These are phyloP conservation scores for Megaceryle torquata DNA, from an alignment of 2,113 vertebrate genomes.

Conservation along the genomic window DNA sequence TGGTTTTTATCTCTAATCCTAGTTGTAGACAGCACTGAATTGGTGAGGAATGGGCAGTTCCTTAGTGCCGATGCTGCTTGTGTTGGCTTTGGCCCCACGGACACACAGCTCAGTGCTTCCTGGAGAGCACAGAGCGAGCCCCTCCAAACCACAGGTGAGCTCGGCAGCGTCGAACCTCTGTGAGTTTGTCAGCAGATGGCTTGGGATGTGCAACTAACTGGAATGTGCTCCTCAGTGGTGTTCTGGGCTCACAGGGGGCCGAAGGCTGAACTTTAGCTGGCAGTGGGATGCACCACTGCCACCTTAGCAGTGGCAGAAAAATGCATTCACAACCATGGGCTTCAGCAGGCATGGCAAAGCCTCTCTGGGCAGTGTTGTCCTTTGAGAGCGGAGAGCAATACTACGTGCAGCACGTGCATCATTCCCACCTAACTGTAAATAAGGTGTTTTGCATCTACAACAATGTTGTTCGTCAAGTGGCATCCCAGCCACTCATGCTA, in stretches of 20 bases:
- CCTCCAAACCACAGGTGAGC: neutral
- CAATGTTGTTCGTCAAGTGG: accelerated
- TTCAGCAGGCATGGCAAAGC: neutral
- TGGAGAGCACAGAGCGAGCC: neutral
- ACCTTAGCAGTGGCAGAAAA: neutral
- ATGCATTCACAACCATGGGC: accelerated
- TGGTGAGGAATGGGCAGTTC: neutral
- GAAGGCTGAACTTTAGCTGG: neutral
- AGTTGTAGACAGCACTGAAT: neutral
- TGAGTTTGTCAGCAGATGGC: neutral
- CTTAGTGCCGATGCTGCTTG: neutral
- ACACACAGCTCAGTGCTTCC: accelerated
- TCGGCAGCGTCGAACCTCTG: neutral
- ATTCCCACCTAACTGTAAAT: neutral
- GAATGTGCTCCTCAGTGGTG: neutral
- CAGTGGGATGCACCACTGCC: neutral
- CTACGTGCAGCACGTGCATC: neutral
- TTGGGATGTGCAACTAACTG: neutral
- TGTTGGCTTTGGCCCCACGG: neutral
- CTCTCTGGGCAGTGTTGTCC: neutral
- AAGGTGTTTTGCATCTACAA: neutral
- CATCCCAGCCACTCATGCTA: neutral
- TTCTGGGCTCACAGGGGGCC: neutral
- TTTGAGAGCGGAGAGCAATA: neutral
- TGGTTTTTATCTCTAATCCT: neutral